These are phyloP conservation scores for Lamellibrachia columna DNA, from an alignment of 2,888 invertebrate genomes.

Conservation along the genomic window DNA sequence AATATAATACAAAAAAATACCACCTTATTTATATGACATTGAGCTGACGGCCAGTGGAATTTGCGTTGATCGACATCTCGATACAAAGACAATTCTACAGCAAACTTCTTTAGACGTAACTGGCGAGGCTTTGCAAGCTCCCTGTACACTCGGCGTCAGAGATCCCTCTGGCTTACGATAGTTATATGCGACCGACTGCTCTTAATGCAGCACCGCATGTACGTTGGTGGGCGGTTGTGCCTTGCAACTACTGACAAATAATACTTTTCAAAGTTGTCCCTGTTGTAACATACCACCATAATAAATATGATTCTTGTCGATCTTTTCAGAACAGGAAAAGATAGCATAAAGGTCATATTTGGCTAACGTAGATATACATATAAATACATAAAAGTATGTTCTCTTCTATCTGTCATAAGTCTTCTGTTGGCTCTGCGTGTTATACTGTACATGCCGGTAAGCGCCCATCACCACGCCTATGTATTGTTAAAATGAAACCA, in stretches of 20 bases:
- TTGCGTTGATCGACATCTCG: background rate
- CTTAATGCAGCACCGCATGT: background rate
- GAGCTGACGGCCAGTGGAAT: background rate
- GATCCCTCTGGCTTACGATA: background rate
- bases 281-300: constrained; percentile 10
- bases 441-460: background rate
- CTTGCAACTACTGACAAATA: background rate
- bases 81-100: background rate
- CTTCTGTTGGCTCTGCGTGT: background rate
- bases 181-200: background rate
- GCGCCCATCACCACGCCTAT: no score
- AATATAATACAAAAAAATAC: background rate
- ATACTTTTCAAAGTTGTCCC: background rate
- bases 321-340: background rate
- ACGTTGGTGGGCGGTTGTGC: background rate
- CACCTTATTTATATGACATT: background rate
- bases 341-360: background rate
- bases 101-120: background rate
- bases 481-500: no score
- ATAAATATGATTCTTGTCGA: background rate
- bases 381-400: background rate
- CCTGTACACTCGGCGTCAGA: background rate
- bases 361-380: background rate
- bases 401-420: background rate
- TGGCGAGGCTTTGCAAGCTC: background rate